These are phyloP conservation scores for Centruroides vittatus DNA, from an alignment of 1,140 invertebrate genomes.

Conservation along the genomic window DNA sequence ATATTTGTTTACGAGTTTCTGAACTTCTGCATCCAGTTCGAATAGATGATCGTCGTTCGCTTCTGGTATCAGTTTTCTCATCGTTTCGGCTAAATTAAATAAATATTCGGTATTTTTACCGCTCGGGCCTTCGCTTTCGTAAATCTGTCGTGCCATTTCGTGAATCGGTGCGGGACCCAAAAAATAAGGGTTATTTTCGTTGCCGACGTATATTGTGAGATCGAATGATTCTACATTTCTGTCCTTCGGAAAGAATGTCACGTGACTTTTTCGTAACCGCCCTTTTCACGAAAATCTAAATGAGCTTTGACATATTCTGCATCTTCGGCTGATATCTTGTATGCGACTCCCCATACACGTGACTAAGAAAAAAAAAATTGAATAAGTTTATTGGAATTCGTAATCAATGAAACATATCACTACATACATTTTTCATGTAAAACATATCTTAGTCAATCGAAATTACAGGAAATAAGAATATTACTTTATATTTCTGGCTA, in stretches of 20 bases:
- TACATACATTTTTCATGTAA: neutral
- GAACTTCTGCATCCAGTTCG: conserved; percentile 48
- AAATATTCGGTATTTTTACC: conserved; percentile 80
- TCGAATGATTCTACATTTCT: conserved; percentile 37
- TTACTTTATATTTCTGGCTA: too few species aligned
- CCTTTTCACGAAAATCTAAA: conserved; percentile 77
- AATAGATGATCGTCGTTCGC: conserved; percentile 50
- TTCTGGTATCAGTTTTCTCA: conserved; percentile 54
- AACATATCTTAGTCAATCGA: neutral
- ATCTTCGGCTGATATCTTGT: conserved; percentile 57
- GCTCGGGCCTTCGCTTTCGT: conserved; percentile 55
- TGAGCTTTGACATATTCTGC: conserved; percentile 55
- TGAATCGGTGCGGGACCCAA: conserved; percentile 52
- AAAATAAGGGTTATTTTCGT: conserved; percentile 42
- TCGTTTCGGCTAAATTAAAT: conserved; percentile 61
- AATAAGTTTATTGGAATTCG: neutral
- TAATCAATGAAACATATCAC: neutral
- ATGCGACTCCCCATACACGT: conserved; percentile 78
- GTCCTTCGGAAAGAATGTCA: conserved; percentile 50
- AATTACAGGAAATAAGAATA: too few species aligned
- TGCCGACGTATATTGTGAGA: conserved; percentile 70
- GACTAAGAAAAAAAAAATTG: conserved; percentile 30
- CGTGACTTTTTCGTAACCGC: conserved; percentile 57
- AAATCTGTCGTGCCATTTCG: conserved; percentile 63
- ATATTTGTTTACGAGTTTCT: conserved; percentile 8